phyloP scores from a whole-genome alignment of 2,113 vertebrate genomes.

The Nothoprocta perdicaria region DNA sequence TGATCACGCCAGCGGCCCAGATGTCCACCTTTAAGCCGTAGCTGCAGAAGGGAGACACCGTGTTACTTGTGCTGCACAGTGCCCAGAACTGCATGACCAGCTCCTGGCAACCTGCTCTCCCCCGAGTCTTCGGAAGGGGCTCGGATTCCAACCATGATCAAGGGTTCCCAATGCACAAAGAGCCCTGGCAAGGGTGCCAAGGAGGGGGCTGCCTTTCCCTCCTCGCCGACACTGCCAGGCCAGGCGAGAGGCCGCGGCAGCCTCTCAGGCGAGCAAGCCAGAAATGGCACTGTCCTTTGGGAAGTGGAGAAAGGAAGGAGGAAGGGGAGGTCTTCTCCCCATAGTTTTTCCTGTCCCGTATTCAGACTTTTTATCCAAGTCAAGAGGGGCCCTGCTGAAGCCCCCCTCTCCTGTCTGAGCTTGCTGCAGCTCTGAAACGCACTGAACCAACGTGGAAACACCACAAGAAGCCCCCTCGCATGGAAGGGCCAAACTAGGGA shows the following conservation, averaged over 20 bases:
- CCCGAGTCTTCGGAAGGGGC: not conserved
- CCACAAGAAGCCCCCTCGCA: not conserved
- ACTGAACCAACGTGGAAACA: not conserved
- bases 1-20: slow-evolving; percentile 98
- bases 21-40: slow-evolving; percentile 98
- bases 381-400: not conserved
- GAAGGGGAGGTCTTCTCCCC: not conserved
- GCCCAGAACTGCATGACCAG: not conserved
- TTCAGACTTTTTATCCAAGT: not conserved
- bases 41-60: slow-evolving; percentile 68
- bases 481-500: not conserved
- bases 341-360: not conserved
- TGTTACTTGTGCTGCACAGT: not conserved
- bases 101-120: not conserved
- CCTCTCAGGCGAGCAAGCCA: not conserved
- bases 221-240: slow-evolving; percentile 18
- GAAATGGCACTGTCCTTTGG: not conserved
- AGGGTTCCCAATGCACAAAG: not conserved
- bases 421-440: not conserved
- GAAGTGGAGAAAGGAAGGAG: slow-evolving; percentile 11
- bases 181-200: not conserved
- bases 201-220: too few relatives aligned
- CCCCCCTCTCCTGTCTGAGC: not conserved
- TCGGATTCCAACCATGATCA: not conserved
- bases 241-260: slow-evolving; percentile 10